Evolutionary conservation across 1,140 invertebrate species (phyloP), one percentile per base, ranked within the genome.

Genomic region (Drosophila sechellia): DNA sequence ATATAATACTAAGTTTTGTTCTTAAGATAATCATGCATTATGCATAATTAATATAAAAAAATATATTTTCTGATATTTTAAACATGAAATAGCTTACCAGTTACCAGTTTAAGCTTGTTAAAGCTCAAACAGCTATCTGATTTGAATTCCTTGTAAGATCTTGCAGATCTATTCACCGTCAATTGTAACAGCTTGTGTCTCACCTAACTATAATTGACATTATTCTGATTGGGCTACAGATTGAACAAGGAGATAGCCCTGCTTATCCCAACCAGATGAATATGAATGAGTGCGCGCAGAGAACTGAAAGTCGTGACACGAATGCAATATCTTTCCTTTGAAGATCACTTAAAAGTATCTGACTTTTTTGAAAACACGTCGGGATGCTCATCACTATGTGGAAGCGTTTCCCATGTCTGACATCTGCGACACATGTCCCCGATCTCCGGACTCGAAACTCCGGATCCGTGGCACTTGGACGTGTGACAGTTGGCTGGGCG

Each of bases 381-480:
- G 27, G n/a, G 45, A 11, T n/a, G 25, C 31, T n/a, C 71, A 76
- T 65, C 71, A 12, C 72, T 57, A 42, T 8, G n/a, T 20, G 40
- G 27, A 52, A 66, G 35, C 46, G 53, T 40, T 57, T 76, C 48
- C 35, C 46, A 56, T 56, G 72, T 65, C 57, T 43, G 57, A 84
- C 79, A 89, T 90, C 73, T 89, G 77, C 70, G 61, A 80, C 84
- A 89, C 76, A 83, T 87, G 84, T 77, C 71, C 61, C 70, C 45
- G 35, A n/a, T 49, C 57, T 49, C 31, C 22, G 58, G 48, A 40
- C 10, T 27, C 1, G 37, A 8, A n/a, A 15, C 43, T 52, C 46
- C 55, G 27, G 34, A 77, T 37, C 69, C 46, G 60, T 40, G 54
- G 10, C 13, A 49, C 48, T 31, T 35, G 49, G 56, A 20, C 50